phyloP scores from a whole-genome alignment of 1,140 invertebrate genomes.

The Caenorhabditis remanei region DNA sequence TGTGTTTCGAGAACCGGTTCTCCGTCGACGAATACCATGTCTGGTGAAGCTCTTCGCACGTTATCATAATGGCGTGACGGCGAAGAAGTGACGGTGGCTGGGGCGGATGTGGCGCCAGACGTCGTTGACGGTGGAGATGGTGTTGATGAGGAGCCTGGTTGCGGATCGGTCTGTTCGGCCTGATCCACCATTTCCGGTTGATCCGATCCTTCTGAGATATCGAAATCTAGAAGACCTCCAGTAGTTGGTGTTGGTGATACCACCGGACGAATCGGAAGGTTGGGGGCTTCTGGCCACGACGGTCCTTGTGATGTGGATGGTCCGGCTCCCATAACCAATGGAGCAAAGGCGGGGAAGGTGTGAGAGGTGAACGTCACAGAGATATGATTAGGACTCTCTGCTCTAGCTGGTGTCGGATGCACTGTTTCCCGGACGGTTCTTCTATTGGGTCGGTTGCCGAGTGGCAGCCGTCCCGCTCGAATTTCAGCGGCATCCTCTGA shows the following conservation, averaged over 20 bases:
- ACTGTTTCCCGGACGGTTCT: slow-evolving; percentile 13
- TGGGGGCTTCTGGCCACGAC: not conserved
- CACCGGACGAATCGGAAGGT: not conserved
- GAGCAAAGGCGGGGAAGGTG: too few relatives aligned
- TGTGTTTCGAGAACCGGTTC: too few relatives aligned
- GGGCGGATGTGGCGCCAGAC: not conserved
- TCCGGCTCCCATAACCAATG: not conserved
- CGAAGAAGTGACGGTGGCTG: not conserved
- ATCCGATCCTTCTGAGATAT: not conserved
- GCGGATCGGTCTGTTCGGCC: too few relatives aligned
- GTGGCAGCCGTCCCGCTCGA: slow-evolving; percentile 32
- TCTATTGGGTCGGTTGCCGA: not conserved
- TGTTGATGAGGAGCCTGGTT: not conserved
- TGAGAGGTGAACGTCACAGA: not conserved
- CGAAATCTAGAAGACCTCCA: slow-evolving; percentile 5
- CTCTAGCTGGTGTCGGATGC: not conserved
- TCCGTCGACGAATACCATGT: not conserved
- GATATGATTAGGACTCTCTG: not conserved
- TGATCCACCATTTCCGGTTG: not conserved
- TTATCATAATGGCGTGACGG: not conserved
- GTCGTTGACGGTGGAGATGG: not conserved
- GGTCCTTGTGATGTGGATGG: not conserved
- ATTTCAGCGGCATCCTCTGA: not conserved
- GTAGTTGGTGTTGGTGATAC: slow-evolving; percentile 2
- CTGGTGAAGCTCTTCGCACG: not conserved